phyloP scores from a whole-genome alignment of 2,113 vertebrate genomes.

The Panthera leo region DNA sequence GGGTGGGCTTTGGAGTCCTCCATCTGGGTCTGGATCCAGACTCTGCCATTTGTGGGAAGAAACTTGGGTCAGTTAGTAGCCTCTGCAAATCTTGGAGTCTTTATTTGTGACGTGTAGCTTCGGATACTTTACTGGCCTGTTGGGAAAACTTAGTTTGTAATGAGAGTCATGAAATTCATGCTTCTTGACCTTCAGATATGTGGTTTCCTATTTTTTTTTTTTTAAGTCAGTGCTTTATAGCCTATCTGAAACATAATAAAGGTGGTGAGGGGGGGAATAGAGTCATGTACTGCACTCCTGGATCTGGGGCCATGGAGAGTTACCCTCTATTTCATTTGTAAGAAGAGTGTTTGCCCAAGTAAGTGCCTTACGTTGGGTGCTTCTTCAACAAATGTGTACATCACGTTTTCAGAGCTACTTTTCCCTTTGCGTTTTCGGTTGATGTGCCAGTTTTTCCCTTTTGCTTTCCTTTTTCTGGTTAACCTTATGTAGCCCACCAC shows the following conservation, averaged over 20 bases:
- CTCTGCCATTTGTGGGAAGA: not conserved
- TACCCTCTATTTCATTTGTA: not conserved
- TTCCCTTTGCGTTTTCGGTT: not conserved
- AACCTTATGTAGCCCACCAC: not conserved
- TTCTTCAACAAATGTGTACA: not conserved
- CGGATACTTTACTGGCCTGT: not conserved
- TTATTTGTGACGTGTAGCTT: not conserved
- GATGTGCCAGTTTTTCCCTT: not conserved
- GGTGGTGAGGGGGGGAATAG: not conserved
- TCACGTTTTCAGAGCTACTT: not conserved
- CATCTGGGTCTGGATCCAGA: not conserved
- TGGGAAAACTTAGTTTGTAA: slow-evolving; percentile 3
- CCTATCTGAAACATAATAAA: not conserved
- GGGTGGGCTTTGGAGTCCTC: not conserved
- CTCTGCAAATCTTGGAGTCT: not conserved
- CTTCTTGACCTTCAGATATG: not conserved
- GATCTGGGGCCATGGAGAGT: not conserved
- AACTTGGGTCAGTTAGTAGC: not conserved
- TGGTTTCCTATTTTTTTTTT: not conserved
- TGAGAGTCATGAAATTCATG: not conserved
- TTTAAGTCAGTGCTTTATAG: not conserved
- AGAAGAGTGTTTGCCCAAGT: not conserved
- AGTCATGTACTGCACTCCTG: not conserved
- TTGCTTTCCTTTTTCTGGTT: not conserved
- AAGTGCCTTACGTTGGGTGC: no score